These are phyloP conservation scores for Colinus virginianus DNA, from an alignment of 2,113 vertebrate species.

Conservation along the genomic window DNA sequence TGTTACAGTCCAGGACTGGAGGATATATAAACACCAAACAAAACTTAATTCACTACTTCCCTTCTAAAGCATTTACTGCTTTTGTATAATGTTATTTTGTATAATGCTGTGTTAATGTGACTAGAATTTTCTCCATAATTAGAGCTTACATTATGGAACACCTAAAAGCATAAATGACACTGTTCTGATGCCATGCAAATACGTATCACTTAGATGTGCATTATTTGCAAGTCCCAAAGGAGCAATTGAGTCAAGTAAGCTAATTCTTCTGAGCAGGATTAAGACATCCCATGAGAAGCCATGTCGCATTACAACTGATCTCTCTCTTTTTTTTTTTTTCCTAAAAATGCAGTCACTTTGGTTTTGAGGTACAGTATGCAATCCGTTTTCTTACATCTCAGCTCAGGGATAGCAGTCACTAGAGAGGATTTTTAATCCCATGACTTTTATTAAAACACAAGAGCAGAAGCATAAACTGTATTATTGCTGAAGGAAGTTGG, in stretches of 20 bases:
- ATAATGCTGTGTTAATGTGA: conserved; percentile 5
- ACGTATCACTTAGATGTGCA: not conserved
- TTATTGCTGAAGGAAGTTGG: conserved; percentile 69
- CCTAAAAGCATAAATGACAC: conserved; percentile 51
- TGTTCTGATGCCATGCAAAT: conserved; percentile 33
- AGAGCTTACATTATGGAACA: conserved; percentile 17
- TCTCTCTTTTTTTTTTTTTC: not conserved
- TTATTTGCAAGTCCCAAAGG: conserved; percentile 62
- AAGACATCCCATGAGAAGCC: conserved; percentile 49
- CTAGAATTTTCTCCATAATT: conserved; percentile 43
- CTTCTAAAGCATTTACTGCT: not conserved
- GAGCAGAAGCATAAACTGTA: conserved; percentile 64
- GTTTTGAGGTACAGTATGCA: conserved; percentile 23
- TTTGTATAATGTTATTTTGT: not conserved
- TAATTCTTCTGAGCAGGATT: conserved; percentile 69
- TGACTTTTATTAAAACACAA: conserved; percentile 77
- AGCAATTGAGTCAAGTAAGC: conserved; percentile 38
- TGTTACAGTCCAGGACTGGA: not conserved
- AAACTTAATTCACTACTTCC: not conserved
- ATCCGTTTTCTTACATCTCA: conserved; percentile 52
- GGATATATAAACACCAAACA: not conserved
- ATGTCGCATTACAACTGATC: conserved; percentile 52
- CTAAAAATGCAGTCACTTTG: not conserved
- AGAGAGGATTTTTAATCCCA: conserved; percentile 78
- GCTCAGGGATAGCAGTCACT: conserved; percentile 65